A percentile compares a stretch with the other conserved stretches of the same genome.
Conservation (phyloP, 2,797 vertebrate species). For the Trachurus trachurus region DNA sequence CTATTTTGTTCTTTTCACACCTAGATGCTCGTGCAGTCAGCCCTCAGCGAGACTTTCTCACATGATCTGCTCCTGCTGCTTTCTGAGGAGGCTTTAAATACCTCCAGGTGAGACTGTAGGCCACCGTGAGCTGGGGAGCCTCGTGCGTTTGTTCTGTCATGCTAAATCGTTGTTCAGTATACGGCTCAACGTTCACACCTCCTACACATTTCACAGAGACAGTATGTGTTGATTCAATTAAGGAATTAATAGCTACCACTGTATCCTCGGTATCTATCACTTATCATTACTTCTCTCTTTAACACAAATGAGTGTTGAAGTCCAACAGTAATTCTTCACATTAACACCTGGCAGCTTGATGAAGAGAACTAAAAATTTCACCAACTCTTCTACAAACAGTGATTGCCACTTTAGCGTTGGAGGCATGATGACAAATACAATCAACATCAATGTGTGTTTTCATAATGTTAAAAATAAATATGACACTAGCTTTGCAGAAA, state of each 20-base stretch:
- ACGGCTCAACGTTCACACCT: conserved; percentile 57
- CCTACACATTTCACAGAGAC: conserved; percentile 54
- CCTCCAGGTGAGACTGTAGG: conserved; percentile 32
- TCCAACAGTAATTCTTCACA: neutral
- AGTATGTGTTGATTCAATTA: conserved; percentile 46
- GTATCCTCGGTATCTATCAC: neutral
- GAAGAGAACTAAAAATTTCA: conserved; percentile 9
- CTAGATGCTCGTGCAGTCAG: conserved; percentile 7
- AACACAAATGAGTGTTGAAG: neutral
- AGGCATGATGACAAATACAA: neutral
- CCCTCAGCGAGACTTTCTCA: conserved; percentile 9
- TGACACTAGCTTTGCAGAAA: conserved; percentile 4
- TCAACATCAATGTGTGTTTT: neutral
- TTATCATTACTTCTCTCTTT: neutral
- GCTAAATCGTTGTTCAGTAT: conserved; percentile 33
- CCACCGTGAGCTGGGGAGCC: conserved; percentile 4
- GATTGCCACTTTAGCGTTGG: neutral
- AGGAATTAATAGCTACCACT: conserved; percentile 25
- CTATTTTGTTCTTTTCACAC: conserved; percentile 33
- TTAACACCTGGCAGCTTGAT: conserved; percentile 17
- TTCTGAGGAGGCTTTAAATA: conserved; percentile 37
- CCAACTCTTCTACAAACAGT: neutral
- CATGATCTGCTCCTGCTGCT: conserved; percentile 5
- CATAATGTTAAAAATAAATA: neutral
- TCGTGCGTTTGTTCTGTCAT: conserved; percentile 30